Percentiles rank a stretch among this genome's conserved stretches.
Conservation (phyloP, 2,113 vertebrate genomes). For the Cervus canadensis region DNA sequence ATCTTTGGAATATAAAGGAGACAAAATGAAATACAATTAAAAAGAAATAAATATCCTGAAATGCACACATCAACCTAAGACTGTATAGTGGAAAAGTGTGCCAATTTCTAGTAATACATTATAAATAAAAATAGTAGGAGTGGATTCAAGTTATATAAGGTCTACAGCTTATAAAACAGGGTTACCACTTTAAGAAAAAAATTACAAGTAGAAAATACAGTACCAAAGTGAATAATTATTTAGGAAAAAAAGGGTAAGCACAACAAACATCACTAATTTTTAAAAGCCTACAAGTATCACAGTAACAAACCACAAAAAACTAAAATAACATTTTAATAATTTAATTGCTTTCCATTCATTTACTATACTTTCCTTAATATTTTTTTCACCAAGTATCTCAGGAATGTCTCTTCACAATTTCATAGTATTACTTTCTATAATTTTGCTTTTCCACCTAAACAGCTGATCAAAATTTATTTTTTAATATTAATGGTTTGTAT, state of each 20-base stretch:
- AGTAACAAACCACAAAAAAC: not conserved
- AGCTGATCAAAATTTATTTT: not conserved
- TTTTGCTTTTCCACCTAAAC: not conserved
- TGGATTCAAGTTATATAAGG: not conserved
- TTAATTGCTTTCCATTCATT: not conserved
- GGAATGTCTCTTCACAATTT: not conserved
- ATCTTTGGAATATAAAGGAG: not conserved
- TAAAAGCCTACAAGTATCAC: not conserved
- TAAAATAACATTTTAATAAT: not conserved
- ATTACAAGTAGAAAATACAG: not conserved
- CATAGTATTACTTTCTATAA: not conserved
- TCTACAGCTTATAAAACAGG: not conserved
- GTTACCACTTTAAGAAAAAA: not conserved
- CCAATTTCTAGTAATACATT: not conserved
- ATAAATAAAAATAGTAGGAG: not conserved
- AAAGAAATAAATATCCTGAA: not conserved
- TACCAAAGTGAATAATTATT: not conserved
- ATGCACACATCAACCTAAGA: not conserved
- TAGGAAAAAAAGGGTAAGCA: not conserved
- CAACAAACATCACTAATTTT: not conserved
- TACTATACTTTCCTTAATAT: not conserved
- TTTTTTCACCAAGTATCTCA: not conserved
- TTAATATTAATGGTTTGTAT: not conserved
- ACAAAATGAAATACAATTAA: not conserved
- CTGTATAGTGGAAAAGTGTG: not conserved